A percentile compares a stretch with the other conserved stretches of the same genome.
Evolutionary conservation across 2,888 invertebrate species (phyloP).

Genomic region (Tetranychus piercei): DNA sequence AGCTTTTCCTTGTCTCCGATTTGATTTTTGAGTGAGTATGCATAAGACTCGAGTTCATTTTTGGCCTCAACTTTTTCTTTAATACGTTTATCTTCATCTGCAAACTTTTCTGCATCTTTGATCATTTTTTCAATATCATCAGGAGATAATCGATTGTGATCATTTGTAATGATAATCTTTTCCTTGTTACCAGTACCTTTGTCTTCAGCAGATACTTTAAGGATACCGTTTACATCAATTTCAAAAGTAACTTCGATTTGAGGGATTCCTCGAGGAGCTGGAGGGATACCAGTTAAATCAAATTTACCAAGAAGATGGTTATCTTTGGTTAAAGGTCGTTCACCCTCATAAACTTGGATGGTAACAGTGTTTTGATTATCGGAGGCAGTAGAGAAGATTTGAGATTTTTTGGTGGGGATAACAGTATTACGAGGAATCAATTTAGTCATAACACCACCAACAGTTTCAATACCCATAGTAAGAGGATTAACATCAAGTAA

Average conservation of each 20-base stretch:
- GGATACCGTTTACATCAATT: constrained; percentile 79
- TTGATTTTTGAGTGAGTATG: constrained; percentile 93
- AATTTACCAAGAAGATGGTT: constrained; percentile 97
- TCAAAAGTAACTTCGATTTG: constrained; percentile 88
- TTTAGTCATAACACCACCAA: constrained; percentile 99
- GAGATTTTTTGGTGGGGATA: constrained; percentile 96
- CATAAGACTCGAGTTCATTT: constrained; percentile 90
- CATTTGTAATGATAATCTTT: constrained; percentile 96
- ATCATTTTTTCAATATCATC: constrained; percentile 99
- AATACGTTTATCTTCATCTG: constrained; percentile 91
- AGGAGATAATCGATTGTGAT: constrained; percentile 85
- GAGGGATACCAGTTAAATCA: constrained; percentile 88
- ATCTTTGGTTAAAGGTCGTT: constrained; percentile 98
- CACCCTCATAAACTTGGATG: constrained; percentile 79
- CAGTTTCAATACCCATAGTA: constrained; percentile 98
- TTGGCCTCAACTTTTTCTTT: constrained; percentile 87
- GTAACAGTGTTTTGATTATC: constrained; percentile 98
- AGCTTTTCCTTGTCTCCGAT: constrained; percentile 89
- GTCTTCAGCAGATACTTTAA: constrained; percentile 79
- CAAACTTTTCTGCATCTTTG: constrained; percentile 93
- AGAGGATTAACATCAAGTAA: constrained; percentile 93
- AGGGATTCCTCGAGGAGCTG: constrained; percentile 76
- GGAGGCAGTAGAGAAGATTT: constrained; percentile 96
- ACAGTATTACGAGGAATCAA: constrained; percentile 92
- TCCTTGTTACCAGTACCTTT: constrained; percentile 89